A percentile compares a stretch with the other conserved stretches of the same genome.
Evolutionary conservation across 37 sponge, comb jelly and placozoan genomes (phyloP).

Genomic region (Hexactinellida sp.): DNA sequence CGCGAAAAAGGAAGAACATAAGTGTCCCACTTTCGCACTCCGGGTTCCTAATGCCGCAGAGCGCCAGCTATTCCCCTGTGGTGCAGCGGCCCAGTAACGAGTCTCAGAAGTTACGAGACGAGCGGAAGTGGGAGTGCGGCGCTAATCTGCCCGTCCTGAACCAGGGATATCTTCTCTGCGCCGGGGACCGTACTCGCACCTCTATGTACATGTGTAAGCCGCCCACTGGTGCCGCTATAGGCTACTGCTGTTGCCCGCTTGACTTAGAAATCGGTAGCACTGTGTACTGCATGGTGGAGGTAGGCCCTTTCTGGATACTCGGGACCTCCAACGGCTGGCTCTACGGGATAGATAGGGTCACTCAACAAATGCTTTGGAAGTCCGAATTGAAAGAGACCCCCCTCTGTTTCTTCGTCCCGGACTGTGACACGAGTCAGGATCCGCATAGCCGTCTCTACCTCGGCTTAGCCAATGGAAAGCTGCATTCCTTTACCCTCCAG

Average conservation of each 20-base stretch:
- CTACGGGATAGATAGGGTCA: neutral
- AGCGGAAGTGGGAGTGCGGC: neutral
- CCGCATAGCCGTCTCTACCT: neutral
- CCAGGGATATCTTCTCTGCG: neutral
- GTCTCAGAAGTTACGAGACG: neutral
- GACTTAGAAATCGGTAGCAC: neutral
- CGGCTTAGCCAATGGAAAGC: neutral
- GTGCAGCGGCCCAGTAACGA: neutral
- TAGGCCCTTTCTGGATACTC: neutral
- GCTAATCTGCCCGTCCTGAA: neutral
- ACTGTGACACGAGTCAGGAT: neutral
- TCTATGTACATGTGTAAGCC: neutral
- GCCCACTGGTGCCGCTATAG: neutral
- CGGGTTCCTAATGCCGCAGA: neutral
- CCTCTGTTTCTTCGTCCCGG: neutral
- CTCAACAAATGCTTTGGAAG: slow-evolving; percentile 5
- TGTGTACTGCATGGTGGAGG: neutral
- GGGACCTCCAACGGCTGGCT: neutral
- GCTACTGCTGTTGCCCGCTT: neutral
- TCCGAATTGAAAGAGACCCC: slow-evolving; percentile 5
- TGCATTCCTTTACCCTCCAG: neutral
- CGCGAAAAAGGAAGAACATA: neutral
- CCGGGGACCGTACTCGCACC: neutral
- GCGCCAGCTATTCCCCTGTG: neutral
- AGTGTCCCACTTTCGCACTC: neutral